Conservation (phyloP, 1,140 invertebrate species). For the Eueides isabella region DNA sequence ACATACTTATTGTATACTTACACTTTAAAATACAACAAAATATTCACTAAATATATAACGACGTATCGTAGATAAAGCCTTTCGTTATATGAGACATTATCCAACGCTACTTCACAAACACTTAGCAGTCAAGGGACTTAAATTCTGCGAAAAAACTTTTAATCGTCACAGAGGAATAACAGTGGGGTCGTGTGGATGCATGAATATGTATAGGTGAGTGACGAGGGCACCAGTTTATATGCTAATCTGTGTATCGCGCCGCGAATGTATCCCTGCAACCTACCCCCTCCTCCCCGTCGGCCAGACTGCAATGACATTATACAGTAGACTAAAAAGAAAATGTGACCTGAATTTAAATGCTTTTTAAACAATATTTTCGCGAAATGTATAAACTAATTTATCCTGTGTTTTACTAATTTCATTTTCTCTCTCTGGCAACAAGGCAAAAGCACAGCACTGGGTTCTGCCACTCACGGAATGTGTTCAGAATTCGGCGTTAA, state of each 20-base stretch:
- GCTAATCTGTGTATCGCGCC: conserved; percentile 5
- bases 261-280: not conserved
- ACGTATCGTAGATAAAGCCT: no score
- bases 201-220: conserved; percentile 9
- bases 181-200: not conserved
- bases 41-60: no score
- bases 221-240: conserved; percentile 13
- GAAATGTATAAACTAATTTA: not conserved
- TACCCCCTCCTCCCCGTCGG: not conserved
- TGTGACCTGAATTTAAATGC: conserved; percentile 2
- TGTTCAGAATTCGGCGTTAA: no score
- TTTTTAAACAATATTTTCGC: not conserved
- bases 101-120: conserved; percentile 1
- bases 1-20: not conserved
- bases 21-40: not conserved
- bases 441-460: no score
- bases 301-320: not conserved
- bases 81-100: not conserved
- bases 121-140: not conserved
- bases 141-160: conserved; percentile 9
- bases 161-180: not conserved
- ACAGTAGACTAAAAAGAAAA: not conserved
- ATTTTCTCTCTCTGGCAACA: no score
- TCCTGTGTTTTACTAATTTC: no score
- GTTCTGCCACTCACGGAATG: no score